Evolutionary conservation across 2,888 invertebrate species (phyloP), one percentile per base, ranked within the genome.

Genomic region (Eupithecia abbreviata): DNA sequence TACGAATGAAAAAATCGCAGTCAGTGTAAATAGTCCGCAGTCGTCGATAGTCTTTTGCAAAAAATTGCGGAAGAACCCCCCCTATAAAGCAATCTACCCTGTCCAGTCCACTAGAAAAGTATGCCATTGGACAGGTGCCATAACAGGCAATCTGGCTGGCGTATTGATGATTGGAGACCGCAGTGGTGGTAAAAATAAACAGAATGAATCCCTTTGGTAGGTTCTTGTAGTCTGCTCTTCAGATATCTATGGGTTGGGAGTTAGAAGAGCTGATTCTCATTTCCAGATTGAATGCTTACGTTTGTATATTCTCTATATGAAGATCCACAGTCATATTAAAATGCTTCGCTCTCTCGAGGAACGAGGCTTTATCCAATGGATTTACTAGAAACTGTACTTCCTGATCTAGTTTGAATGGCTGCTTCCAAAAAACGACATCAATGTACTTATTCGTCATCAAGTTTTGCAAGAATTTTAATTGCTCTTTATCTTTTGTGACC

Each of bases 351-450:
- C 58, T 58, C 18, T 58, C 58, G 2, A 58, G 58, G 58, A 58
- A 58, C 3, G 18, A 58, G 6, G 18, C 84, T 7, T 75, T 80
- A 12, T 93, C 90, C 0, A 66, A 67, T 3, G 89, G 88, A 58
- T 84, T 86, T 0, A 93, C 89, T 2, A 93, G 79, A 12, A 93
- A 81, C 62, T 93, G 91, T 0, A 90, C 87, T 65, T 88, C 84
- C 18, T 86, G 83, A 73, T 83, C 85, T 49, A 93, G 74, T 74
- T 89, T 92, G 1, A 81, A 80, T 0, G 93, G 92, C 41, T 83
- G 88, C 58, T 84, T 88, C 92, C 92, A 92, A 79, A 91, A 93
- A 0, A 86, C 75, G 6, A 91, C 77, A 62, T 93, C 85, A 0
- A 93, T 82, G 45, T 92, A 92, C 77, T 88, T 91, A 62, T 88